Percentiles rank a stretch among this genome's conserved stretches.
phyloP scores from a whole-genome alignment of 2,797 vertebrate genomes.

The Fistularia tabacaria region DNA sequence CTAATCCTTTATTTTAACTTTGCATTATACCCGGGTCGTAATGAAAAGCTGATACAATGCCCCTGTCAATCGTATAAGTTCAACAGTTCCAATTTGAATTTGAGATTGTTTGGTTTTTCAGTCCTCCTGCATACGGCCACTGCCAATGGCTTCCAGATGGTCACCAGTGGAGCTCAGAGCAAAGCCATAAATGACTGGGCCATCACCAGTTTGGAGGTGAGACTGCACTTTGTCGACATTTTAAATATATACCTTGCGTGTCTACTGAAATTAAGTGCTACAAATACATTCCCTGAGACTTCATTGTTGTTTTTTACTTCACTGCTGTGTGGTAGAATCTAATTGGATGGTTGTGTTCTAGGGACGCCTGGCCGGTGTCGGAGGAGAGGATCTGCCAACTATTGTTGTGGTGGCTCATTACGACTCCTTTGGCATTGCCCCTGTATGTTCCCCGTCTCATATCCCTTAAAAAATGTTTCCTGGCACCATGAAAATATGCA shows the following conservation, averaged over 20 bases:
- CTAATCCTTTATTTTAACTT: too few species aligned
- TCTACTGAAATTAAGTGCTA: neutral
- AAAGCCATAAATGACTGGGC: conserved; percentile 96
- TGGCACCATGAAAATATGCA: neutral
- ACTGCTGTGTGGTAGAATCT: conserved; percentile 1
- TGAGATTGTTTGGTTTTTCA: conserved; percentile 40
- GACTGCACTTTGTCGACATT: conserved; percentile 16
- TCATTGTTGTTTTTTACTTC: neutral
- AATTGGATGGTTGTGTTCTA: conserved; percentile 46
- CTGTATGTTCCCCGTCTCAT: conserved; percentile 66
- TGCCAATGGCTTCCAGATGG: conserved; percentile 98
- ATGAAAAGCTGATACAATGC: neutral
- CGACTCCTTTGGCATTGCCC: conserved; percentile 94
- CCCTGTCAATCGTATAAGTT: neutral
- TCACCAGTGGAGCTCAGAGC: conserved; percentile 95
- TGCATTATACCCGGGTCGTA: too few species aligned
- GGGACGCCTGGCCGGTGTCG: conserved; percentile 90
- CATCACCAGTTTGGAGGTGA: conserved; percentile 96
- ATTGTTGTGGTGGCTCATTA: conserved; percentile 96
- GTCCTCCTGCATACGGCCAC: conserved; percentile 95
- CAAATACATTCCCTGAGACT: neutral
- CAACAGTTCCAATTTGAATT: too few species aligned
- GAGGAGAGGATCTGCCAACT: conserved; percentile 94
- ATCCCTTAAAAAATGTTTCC: neutral
- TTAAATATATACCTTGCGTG: too few species aligned